Evolutionary conservation across 2,113 vertebrate genomes (phyloP).

Genomic region (Corvus hawaiiensis): DNA sequence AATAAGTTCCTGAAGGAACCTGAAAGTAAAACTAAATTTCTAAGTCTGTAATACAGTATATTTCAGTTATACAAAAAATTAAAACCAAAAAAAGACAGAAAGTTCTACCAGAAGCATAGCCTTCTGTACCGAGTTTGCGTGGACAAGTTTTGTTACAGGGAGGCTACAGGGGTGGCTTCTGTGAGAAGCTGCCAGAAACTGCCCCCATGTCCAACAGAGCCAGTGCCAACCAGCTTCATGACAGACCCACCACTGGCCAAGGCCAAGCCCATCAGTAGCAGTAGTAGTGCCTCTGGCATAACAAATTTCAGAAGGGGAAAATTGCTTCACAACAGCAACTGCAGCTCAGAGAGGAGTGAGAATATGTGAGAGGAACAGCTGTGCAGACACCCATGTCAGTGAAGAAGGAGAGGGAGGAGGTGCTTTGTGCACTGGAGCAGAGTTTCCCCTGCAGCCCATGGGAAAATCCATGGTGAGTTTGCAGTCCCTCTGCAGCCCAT

Average conservation of each 20-base stretch:
- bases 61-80: not conserved
- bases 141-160: not conserved
- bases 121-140: not conserved
- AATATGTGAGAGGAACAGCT: not conserved
- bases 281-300: not conserved
- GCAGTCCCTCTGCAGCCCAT: not conserved
- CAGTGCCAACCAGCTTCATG: not conserved
- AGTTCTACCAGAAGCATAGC: not conserved
- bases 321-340: not conserved
- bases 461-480: accelerated
- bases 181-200: not conserved
- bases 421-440: not conserved
- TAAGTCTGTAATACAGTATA: not conserved
- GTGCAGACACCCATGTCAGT: not conserved
- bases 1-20: not conserved
- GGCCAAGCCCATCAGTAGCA: no score
- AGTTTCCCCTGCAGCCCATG: not conserved
- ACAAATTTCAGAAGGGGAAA: not conserved
- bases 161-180: not conserved
- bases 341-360: not conserved
- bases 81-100: not conserved
- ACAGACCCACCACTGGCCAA: not conserved
- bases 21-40: not conserved
- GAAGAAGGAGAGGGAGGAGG: not conserved
- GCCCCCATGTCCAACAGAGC: not conserved